A percentile compares a stretch with the other conserved stretches of the same genome.
Evolutionary conservation across 1,140 invertebrate species (phyloP).

Genomic region (Pteromalus puparum): DNA sequence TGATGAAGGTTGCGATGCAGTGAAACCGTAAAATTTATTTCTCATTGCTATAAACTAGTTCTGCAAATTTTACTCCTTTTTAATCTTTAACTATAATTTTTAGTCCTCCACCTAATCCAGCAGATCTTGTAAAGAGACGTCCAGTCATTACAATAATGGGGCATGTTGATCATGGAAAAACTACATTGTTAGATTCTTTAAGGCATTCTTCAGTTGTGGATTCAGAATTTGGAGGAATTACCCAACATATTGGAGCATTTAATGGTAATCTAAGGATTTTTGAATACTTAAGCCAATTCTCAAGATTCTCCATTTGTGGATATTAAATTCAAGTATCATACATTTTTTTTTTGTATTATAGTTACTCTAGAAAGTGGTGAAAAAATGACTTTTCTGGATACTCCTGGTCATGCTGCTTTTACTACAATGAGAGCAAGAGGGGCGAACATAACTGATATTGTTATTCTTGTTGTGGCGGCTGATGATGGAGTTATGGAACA

Average conservation of each 20-base stretch:
- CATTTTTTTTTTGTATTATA: constrained; percentile 62
- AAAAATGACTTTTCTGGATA: constrained; percentile 96
- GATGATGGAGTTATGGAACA: constrained; percentile 99
- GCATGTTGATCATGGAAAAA: constrained; percentile 99
- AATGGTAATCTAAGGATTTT: constrained; percentile 76
- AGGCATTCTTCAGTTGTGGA: constrained; percentile 91
- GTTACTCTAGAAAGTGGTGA: constrained; percentile 83
- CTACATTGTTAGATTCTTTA: constrained; percentile 94
- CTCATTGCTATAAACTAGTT: background rate
- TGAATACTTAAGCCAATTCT: background rate
- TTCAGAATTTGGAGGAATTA: constrained; percentile 99
- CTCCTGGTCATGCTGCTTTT: constrained; percentile 99
- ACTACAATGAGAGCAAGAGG: constrained; percentile 93
- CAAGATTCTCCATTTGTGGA: constrained; percentile 11
- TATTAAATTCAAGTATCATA: constrained; percentile 36
- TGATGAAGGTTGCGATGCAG: constrained; percentile 66
- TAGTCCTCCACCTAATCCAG: constrained; percentile 79
- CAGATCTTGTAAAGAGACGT: constrained; percentile 81
- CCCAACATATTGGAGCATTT: constrained; percentile 99
- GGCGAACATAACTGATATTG: constrained; percentile 94
- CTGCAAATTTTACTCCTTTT: background rate
- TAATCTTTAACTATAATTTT: constrained; percentile 25
- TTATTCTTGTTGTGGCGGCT: constrained; percentile 97
- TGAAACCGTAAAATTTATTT: constrained; percentile 58
- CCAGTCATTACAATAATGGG: constrained; percentile 99